Evolutionary conservation across 2,888 invertebrate genomes (phyloP).

Genomic region (Lissocephala sabroskyi): DNA sequence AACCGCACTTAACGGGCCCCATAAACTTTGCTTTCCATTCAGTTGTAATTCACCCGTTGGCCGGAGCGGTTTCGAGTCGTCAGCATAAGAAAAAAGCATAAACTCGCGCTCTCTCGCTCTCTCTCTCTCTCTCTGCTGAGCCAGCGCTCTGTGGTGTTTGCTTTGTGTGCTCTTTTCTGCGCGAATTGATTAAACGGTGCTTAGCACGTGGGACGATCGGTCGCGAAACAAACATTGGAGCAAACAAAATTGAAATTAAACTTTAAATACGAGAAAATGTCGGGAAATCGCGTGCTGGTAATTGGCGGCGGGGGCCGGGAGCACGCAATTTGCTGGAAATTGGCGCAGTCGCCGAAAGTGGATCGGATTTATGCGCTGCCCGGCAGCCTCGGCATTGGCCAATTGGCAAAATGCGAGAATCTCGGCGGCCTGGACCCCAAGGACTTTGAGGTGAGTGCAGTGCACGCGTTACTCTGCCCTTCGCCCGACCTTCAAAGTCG

Average conservation of each 20-base stretch:
- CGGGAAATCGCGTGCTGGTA: constrained; percentile 80
- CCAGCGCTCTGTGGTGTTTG: neutral
- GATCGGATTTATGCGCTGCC: constrained; percentile 85
- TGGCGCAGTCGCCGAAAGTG: constrained; percentile 84
- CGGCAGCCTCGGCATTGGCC: constrained; percentile 89
- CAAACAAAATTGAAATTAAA: neutral
- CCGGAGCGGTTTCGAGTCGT: no score
- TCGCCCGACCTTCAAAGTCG: constrained; percentile 36
- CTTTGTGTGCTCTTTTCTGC: neutral
- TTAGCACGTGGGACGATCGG: constrained; percentile 40
- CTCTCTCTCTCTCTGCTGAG: constrained; percentile 1
- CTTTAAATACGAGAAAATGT: no score
- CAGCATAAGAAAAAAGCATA: constrained; percentile 2
- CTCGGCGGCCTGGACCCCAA: constrained; percentile 77
- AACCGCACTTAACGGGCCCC: no score
- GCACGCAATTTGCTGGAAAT: constrained; percentile 95
- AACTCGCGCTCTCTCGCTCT: constrained; percentile 2
- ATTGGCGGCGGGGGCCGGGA: constrained; percentile 96
- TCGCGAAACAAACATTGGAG: neutral
- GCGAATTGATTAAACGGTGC: no score
- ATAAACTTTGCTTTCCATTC: no score
- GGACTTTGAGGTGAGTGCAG: constrained; percentile 78
- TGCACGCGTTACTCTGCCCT: constrained; percentile 23
- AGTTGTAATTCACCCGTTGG: no score
- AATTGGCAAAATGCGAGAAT: constrained; percentile 78